Evolutionary conservation across 2,113 vertebrate genomes (phyloP).

Genomic region (Tetraodon nigroviridis): DNA sequence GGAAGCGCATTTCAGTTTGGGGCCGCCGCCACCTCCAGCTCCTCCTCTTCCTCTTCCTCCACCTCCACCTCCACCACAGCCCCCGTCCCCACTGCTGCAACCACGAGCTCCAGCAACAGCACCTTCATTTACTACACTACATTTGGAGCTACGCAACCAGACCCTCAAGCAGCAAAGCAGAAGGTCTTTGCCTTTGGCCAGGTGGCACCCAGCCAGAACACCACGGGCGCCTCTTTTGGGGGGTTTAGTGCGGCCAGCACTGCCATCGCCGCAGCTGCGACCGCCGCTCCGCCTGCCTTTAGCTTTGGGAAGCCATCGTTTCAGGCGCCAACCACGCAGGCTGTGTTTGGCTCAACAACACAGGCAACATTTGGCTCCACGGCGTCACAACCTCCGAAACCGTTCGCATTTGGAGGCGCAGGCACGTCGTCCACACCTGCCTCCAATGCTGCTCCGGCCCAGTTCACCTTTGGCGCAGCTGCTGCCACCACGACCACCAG

Average conservation of each 20-base stretch:
- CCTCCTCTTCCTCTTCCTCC: no score
- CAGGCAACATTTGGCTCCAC: slow-evolving; percentile 31
- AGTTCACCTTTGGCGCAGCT: slow-evolving; percentile 74
- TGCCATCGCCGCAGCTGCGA: slow-evolving; percentile 12
- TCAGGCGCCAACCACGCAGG: slow-evolving; percentile 42
- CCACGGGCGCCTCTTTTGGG: slow-evolving; percentile 62
- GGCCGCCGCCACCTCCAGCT: slow-evolving; percentile 9
- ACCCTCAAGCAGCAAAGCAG: slow-evolving; percentile 28
- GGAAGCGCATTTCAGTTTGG: slow-evolving; percentile 75
- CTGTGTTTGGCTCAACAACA: slow-evolving; percentile 27
- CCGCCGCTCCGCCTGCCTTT: slow-evolving; percentile 61
- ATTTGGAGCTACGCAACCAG: slow-evolving; percentile 65
- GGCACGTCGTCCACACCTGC: slow-evolving; percentile 27
- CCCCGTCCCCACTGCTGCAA: slow-evolving; percentile 9
- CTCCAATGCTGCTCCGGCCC: background rate
- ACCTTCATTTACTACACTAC: no score
- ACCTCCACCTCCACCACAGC: no score
- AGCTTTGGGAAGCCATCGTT: slow-evolving; percentile 70
- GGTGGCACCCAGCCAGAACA: slow-evolving; percentile 49
- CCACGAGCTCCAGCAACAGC: slow-evolving; percentile 46
- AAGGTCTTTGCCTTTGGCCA: slow-evolving; percentile 72
- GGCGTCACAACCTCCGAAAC: background rate
- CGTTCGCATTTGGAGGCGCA: slow-evolving; percentile 53
- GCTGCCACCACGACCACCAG: slow-evolving; percentile 34
- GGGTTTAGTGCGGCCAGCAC: slow-evolving; percentile 56